Evolutionary conservation across 2,888 invertebrate species (phyloP).

Genomic region (Tryphoninae sp.): DNA sequence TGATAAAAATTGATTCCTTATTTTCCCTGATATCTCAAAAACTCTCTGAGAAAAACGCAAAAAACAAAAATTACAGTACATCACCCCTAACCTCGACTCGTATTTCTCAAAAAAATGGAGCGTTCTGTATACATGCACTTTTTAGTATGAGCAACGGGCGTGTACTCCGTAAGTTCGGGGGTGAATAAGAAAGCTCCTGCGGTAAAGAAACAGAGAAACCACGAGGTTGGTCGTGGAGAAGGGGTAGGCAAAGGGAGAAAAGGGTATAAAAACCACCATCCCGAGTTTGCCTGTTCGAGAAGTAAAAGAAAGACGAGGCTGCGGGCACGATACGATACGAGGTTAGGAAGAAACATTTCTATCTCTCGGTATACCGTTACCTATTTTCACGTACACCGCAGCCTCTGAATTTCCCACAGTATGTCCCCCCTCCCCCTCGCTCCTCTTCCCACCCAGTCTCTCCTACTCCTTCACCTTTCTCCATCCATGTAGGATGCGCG

Average conservation of each 20-base stretch:
- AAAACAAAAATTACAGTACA: too few species aligned
- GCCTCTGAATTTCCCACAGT: constrained; percentile 16
- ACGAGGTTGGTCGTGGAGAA: neutral
- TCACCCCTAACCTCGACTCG: too few species aligned
- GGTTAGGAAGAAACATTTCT: constrained; percentile 17
- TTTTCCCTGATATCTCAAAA: too few species aligned
- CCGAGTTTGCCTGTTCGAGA: constrained; percentile 3
- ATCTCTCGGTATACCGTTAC: constrained; percentile 23
- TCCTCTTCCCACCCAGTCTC: too few species aligned
- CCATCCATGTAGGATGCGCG: neutral
- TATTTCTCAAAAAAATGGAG: too few species aligned
- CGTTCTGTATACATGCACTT: neutral
- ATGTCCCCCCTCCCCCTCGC: neutral
- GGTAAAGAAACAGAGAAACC: neutral
- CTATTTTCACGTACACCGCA: constrained; percentile 28
- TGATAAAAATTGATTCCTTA: too few species aligned
- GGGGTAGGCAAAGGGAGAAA: neutral
- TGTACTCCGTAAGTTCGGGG: neutral
- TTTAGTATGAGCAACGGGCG: neutral
- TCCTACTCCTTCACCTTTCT: too few species aligned
- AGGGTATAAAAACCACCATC: neutral
- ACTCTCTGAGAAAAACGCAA: too few species aligned
- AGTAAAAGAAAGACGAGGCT: constrained; percentile 13
- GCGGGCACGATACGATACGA: neutral
- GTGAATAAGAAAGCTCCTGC: neutral